These are phyloP conservation scores for Lysandra coridon DNA, from an alignment of 2,888 invertebrate species.

Conservation along the genomic window DNA sequence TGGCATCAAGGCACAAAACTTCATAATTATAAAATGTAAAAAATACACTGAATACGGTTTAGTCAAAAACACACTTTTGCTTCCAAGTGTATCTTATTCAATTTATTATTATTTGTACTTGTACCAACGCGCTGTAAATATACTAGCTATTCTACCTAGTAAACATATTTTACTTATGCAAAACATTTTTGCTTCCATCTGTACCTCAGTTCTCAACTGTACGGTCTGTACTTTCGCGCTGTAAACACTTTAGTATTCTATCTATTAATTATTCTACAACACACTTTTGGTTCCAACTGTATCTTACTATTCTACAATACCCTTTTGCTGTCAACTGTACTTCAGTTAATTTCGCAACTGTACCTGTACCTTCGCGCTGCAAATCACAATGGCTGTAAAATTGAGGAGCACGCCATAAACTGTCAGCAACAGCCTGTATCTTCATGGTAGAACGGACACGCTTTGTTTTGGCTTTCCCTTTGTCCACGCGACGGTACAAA, in stretches of 20 bases:
- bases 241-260: background rate
- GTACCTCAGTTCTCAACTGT: background rate
- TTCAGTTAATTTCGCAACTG: background rate
- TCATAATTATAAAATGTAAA: too few relatives aligned
- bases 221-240: background rate
- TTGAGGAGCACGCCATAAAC: conserved; percentile 31
- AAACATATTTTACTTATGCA: too few relatives aligned
- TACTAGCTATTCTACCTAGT: too few relatives aligned
- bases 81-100: too few relatives aligned
- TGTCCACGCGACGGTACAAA: conserved; percentile 8
- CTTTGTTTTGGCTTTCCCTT: conserved; percentile 39
- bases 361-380: background rate
- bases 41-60: too few relatives aligned
- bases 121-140: too few relatives aligned
- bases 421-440: conserved; percentile 38
- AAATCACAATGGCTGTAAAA: conserved; percentile 3
- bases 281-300: background rate
- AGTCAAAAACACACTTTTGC: too few relatives aligned
- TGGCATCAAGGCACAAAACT: too few relatives aligned
- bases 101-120: too few relatives aligned
- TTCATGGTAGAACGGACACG: conserved; percentile 39
- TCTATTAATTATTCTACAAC: too few relatives aligned
- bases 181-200: background rate
- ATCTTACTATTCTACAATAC: too few relatives aligned
- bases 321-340: background rate